These are phyloP conservation scores for Philantomba maxwellii DNA, from an alignment of 2,113 vertebrate genomes.

Conservation along the genomic window DNA sequence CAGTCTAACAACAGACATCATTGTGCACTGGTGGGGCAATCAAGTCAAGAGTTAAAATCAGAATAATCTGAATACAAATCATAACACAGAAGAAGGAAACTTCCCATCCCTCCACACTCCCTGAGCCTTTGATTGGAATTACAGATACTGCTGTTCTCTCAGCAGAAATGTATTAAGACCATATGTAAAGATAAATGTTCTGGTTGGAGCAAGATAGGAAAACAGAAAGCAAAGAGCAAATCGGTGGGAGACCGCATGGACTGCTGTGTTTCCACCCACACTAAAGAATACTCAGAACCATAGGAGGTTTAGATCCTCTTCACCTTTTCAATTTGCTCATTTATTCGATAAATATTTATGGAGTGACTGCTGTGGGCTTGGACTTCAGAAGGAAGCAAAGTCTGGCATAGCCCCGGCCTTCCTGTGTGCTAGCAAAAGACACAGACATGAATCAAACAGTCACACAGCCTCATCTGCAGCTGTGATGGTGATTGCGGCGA, in stretches of 20 bases:
- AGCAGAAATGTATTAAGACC: conserved; percentile 56
- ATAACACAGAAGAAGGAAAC: conserved; percentile 36
- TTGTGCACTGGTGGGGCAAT: not conserved
- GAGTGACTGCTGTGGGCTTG: conserved; percentile 51
- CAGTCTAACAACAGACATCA: not conserved
- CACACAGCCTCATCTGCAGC: not conserved
- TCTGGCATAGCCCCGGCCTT: not conserved
- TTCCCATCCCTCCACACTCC: conserved; percentile 4
- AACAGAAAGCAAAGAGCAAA: conserved; percentile 44
- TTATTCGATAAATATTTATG: conserved; percentile 70
- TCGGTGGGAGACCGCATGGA: not conserved
- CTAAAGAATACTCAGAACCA: conserved; percentile 45
- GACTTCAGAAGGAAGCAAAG: conserved; percentile 47
- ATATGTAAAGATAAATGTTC: conserved; percentile 67
- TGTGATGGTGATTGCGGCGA: not conserved
- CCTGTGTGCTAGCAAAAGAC: not conserved
- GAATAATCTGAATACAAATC: conserved; percentile 51
- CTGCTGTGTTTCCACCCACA: conserved; percentile 54
- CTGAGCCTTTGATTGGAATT: conserved; percentile 28
- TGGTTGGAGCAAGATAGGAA: conserved; percentile 30
- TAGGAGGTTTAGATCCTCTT: conserved; percentile 10
- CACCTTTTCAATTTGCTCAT: conserved; percentile 52
- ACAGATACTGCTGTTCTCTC: conserved; percentile 29
- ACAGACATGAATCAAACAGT: not conserved
- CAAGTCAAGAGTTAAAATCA: conserved; percentile 24